These are phyloP conservation scores for Maniola jurtina DNA, from an alignment of 1,140 invertebrate species.

Conservation along the genomic window DNA sequence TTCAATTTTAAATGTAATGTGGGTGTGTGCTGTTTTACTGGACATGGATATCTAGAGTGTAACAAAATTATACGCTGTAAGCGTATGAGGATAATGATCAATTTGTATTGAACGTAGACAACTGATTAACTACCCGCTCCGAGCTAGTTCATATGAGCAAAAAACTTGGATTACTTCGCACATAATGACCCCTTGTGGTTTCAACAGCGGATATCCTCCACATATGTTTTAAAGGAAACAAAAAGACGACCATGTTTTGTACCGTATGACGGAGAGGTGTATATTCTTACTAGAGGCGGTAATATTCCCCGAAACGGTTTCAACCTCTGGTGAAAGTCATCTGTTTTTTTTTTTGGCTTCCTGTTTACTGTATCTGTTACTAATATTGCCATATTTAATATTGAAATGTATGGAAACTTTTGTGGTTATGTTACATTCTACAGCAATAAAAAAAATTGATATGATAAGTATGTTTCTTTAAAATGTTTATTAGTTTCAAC, in stretches of 20 bases:
- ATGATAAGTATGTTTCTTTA: no score
- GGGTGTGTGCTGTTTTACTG: constrained; percentile 5
- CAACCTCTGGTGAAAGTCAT: no score
- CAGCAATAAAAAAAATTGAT: no score
- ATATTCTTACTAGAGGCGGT: no score
- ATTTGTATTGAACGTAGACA: constrained; percentile 14
- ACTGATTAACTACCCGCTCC: constrained; percentile 7
- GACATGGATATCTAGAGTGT: background rate
- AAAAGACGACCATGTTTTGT: constrained; percentile 47
- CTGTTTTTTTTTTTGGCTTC: no score
- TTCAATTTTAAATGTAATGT: constrained; percentile 4
- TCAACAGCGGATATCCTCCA: constrained; percentile 70
- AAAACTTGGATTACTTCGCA: constrained; percentile 51
- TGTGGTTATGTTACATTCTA: no score
- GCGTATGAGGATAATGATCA: constrained; percentile 21
- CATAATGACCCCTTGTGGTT: constrained; percentile 63
- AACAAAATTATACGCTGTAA: constrained; percentile 18
- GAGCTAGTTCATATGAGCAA: constrained; percentile 35
- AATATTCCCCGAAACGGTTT: no score
- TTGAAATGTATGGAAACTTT: no score
- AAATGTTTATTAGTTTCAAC: no score
- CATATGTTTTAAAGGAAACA: constrained; percentile 63
- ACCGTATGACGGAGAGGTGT: constrained; percentile 34
- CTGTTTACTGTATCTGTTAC: no score
- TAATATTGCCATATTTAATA: no score